These are phyloP conservation scores for Cybosia mesomella DNA, from an alignment of 2,888 invertebrate species.

Conservation along the genomic window DNA sequence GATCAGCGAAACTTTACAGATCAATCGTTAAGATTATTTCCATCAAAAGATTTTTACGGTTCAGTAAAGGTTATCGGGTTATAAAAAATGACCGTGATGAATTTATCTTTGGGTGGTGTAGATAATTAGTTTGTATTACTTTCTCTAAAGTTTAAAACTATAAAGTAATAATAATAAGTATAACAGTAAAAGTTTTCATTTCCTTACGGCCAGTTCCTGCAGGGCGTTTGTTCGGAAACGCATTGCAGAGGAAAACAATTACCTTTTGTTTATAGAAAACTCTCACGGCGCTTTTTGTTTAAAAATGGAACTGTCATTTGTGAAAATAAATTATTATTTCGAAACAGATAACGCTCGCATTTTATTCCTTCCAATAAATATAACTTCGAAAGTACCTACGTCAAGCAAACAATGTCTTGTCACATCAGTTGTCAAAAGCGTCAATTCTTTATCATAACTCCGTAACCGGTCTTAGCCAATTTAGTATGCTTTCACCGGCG, in stretches of 20 bases:
- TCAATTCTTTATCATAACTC: constrained; percentile 52
- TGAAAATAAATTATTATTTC: constrained; percentile 32
- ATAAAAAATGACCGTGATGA: constrained; percentile 49
- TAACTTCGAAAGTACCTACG: constrained; percentile 21
- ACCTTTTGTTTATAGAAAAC: constrained; percentile 53
- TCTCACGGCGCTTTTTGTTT: constrained; percentile 41
- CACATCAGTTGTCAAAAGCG: constrained; percentile 44
- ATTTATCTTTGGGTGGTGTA: constrained; percentile 30
- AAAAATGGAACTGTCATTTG: constrained; percentile 47
- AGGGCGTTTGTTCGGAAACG: constrained; percentile 40
- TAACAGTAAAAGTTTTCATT: constrained; percentile 29
- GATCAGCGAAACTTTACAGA: constrained; percentile 60
- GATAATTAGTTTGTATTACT: constrained; percentile 37
- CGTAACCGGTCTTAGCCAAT: constrained; percentile 55
- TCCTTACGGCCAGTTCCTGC: constrained; percentile 48
- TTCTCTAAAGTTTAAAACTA: constrained; percentile 27
- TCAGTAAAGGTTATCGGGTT: constrained; percentile 56
- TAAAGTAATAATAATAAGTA: constrained; percentile 20
- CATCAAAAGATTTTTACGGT: constrained; percentile 58
- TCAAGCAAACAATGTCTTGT: constrained; percentile 42
- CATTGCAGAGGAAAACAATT: constrained; percentile 53
- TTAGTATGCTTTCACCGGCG: constrained; percentile 63
- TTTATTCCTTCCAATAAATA: constrained; percentile 17
- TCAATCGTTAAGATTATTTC: constrained; percentile 59
- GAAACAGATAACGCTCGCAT: constrained; percentile 29